A percentile compares a stretch with the other conserved stretches of the same genome.
phyloP scores from a whole-genome alignment of 2,888 invertebrate species.

The Melangyna quadrimaculata region DNA sequence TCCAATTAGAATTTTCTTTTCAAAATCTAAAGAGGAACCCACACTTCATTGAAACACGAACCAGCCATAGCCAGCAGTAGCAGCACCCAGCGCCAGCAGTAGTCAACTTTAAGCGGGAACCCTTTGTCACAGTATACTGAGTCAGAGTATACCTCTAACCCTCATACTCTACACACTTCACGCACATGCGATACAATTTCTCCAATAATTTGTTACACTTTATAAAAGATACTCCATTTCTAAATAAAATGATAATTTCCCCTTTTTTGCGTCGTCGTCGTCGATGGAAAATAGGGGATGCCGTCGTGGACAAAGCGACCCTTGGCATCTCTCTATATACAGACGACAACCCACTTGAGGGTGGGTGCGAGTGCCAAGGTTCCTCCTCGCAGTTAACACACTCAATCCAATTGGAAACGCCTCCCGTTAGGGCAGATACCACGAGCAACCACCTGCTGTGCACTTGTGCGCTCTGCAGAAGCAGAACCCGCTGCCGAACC shows the following conservation, averaged over 20 bases:
- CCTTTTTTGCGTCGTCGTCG: slow-evolving; percentile 18
- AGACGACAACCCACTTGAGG: slow-evolving; percentile 27
- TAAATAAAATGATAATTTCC: slow-evolving; percentile 37
- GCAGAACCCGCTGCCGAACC: slow-evolving; percentile 45
- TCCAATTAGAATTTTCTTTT: slow-evolving; percentile 69
- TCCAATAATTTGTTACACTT: slow-evolving; percentile 41
- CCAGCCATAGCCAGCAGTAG: background rate
- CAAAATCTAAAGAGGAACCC: background rate
- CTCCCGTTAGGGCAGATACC: slow-evolving; percentile 65
- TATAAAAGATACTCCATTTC: slow-evolving; percentile 26
- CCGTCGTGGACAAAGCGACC: slow-evolving; percentile 28
- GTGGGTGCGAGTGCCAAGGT: slow-evolving; percentile 67
- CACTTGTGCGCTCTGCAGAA: slow-evolving; percentile 67
- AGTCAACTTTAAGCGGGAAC: slow-evolving; percentile 28
- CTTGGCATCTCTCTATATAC: slow-evolving; percentile 48
- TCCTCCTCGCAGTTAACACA: slow-evolving; percentile 46
- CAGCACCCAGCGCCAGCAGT: background rate
- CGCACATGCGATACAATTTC: slow-evolving; percentile 51
- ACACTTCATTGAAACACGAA: background rate
- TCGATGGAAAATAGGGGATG: slow-evolving; percentile 46
- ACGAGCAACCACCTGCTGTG: slow-evolving; percentile 68
- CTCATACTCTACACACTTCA: background rate
- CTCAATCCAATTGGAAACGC: slow-evolving; percentile 68
- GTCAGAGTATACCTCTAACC: background rate
- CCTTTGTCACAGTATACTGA: slow-evolving; percentile 11